Percentiles rank a stretch among this genome's conserved stretches.
Evolutionary conservation across 2,888 invertebrate genomes (phyloP).

Genomic region (Diarsia brunnea): DNA sequence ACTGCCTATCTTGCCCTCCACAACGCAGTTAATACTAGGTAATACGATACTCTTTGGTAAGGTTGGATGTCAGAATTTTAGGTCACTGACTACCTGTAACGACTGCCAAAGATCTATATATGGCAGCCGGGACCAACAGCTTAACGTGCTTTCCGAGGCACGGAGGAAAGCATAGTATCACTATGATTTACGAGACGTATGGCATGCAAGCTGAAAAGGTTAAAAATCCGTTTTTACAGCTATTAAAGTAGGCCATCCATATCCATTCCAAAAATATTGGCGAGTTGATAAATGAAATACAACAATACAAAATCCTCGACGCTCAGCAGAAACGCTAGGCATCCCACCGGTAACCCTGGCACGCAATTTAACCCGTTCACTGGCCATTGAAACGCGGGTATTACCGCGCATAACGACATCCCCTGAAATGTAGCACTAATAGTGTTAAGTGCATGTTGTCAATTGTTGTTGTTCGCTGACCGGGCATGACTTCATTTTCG

Average conservation of each 20-base stretch:
- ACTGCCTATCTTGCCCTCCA: too few relatives aligned
- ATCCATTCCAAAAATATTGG: slow-evolving; percentile 6
- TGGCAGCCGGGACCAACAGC: too few relatives aligned
- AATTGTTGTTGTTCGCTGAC: slow-evolving; percentile 22
- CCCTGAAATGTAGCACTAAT: slow-evolving; percentile 40
- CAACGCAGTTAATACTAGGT: too few relatives aligned
- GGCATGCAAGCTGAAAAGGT: neutral
- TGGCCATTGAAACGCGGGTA: slow-evolving; percentile 52
- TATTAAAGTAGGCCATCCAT: too few relatives aligned
- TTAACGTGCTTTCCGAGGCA: too few relatives aligned
- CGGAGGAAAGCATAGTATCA: too few relatives aligned
- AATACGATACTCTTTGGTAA: too few relatives aligned
- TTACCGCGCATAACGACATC: slow-evolving; percentile 39
- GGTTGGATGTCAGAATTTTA: too few relatives aligned
- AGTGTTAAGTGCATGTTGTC: slow-evolving; percentile 34
- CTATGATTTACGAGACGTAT: neutral
- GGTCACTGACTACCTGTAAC: too few relatives aligned
- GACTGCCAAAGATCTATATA: too few relatives aligned
- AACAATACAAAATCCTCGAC: neutral
- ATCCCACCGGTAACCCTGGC: slow-evolving; percentile 39
- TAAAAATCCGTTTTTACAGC: too few relatives aligned
- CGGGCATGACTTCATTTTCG: slow-evolving; percentile 18
- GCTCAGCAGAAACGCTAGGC: neutral
- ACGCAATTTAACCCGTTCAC: slow-evolving; percentile 48
- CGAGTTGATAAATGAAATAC: neutral